phyloP scores from a whole-genome alignment of 2,888 invertebrate species.

The Hydraecia micacea region DNA sequence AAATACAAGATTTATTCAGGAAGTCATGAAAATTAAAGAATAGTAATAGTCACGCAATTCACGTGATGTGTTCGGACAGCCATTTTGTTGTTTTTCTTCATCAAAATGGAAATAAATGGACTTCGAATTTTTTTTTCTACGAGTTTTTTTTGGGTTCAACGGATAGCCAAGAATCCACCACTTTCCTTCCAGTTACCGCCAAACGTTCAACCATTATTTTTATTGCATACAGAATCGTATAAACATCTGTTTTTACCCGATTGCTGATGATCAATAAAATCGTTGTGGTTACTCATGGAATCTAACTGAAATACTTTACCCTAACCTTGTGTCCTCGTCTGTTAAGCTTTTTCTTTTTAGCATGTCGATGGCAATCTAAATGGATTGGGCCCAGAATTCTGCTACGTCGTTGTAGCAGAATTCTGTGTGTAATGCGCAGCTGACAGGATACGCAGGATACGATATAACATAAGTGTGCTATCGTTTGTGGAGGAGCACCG shows the following conservation, averaged over 20 bases:
- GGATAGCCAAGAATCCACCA: constrained; percentile 3
- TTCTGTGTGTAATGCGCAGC: background rate
- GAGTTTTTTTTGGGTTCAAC: constrained; percentile 27
- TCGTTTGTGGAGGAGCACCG: background rate
- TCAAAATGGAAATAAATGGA: constrained; percentile 37
- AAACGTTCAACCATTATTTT: background rate
- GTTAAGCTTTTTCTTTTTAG: too few species aligned
- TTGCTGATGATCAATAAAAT: constrained; percentile 14
- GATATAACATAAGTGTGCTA: background rate
- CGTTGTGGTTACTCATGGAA: constrained; percentile 15
- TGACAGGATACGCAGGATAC: background rate
- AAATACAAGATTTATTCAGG: constrained; percentile 20
- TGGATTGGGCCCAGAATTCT: background rate
- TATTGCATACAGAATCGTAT: background rate
- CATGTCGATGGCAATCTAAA: too few species aligned
- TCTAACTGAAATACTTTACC: background rate
- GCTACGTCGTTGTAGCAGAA: background rate
- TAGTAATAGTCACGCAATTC: background rate
- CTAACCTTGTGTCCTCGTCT: background rate
- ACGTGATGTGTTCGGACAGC: constrained; percentile 19
- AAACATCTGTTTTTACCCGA: constrained; percentile 11
- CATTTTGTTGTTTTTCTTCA: constrained; percentile 29
- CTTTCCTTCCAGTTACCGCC: constrained; percentile 23
- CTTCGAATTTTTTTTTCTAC: background rate
- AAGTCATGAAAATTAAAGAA: constrained; percentile 30